Percentiles rank a stretch among this genome's conserved stretches.
Conservation (phyloP, 2,113 vertebrate genomes). For the Neoarius graeffei region DNA sequence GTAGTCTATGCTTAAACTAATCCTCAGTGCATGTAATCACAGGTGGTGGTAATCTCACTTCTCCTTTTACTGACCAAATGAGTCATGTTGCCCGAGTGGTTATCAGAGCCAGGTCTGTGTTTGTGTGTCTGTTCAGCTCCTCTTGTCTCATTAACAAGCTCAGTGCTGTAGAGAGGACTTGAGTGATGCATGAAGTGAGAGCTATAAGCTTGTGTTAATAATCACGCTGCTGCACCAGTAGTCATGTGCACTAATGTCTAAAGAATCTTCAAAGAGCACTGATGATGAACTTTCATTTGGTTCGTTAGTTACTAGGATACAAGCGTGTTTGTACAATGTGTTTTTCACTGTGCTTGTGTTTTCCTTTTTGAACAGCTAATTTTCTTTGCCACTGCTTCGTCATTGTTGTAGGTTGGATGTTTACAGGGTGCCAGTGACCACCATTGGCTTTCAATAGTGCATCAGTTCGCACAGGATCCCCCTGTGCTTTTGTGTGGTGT, state of each 20-base stretch:
- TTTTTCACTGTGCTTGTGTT: not conserved
- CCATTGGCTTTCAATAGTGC: not conserved
- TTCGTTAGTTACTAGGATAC: conserved; percentile 44
- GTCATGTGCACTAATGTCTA: not conserved
- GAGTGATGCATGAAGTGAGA: not conserved
- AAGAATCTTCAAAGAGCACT: conserved; percentile 18
- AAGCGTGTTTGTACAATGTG: not conserved
- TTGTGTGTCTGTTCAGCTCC: conserved; percentile 16
- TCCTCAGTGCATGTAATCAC: not conserved
- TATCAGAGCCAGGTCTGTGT: not conserved
- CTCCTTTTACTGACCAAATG: not conserved
- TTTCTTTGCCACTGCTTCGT: not conserved
- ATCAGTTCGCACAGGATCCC: not conserved
- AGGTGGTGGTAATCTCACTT: not conserved
- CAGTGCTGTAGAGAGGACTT: not conserved
- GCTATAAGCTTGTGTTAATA: conserved; percentile 30
- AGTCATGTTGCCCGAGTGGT: not conserved
- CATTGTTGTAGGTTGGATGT: not conserved
- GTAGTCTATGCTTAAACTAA: not conserved
- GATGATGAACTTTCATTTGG: conserved; percentile 4
- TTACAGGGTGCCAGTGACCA: not conserved
- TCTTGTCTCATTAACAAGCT: conserved; percentile 14
- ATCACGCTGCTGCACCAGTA: conserved; percentile 13
- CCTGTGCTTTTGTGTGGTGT: not conserved
- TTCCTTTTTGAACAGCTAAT: not conserved